A percentile compares a stretch with the other conserved stretches of the same genome.
These are phyloP conservation scores for Hyphantria cunea DNA, from an alignment of 1,140 invertebrate species.

Conservation along the genomic window DNA sequence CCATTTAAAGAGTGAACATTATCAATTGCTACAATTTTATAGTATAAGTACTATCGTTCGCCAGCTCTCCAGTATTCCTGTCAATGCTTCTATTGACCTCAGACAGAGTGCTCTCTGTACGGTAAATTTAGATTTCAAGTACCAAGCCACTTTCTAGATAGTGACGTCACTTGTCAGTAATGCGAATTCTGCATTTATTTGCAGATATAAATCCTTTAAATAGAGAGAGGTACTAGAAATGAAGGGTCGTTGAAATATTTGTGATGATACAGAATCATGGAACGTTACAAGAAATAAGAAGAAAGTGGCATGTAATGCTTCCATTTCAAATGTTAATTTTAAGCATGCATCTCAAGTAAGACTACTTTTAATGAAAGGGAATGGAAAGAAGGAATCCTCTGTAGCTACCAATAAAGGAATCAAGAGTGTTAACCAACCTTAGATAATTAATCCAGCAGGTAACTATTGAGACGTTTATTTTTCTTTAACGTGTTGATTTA, in stretches of 20 bases:
- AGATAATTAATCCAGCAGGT: too few relatives aligned
- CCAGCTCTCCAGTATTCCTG: slow-evolving; percentile 1
- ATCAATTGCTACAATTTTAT: slow-evolving; percentile 12
- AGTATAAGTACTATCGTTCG: slow-evolving; percentile 1
- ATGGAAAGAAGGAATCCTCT: too few relatives aligned
- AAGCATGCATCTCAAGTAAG: too few relatives aligned
- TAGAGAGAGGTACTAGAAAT: neutral
- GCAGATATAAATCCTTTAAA: neutral
- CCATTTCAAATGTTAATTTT: too few relatives aligned
- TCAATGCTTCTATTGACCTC: slow-evolving; percentile 27
- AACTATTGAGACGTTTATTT: too few relatives aligned
- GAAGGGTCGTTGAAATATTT: neutral
- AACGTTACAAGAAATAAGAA: too few relatives aligned
- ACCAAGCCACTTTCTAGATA: slow-evolving; percentile 30
- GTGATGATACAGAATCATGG: neutral
- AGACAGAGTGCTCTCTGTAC: slow-evolving; percentile 26
- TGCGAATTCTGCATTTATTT: slow-evolving; percentile 19
- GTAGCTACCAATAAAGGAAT: too few relatives aligned
- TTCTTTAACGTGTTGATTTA: too few relatives aligned
- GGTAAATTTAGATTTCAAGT: slow-evolving; percentile 30
- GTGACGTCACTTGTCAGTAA: slow-evolving; percentile 14
- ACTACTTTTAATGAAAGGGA: too few relatives aligned
- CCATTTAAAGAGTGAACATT: neutral
- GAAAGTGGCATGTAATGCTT: too few relatives aligned
- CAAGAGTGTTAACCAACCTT: too few relatives aligned